Percentiles rank a stretch among this genome's conserved stretches.
Evolutionary conservation across 2,888 invertebrate species (phyloP).

Genomic region (Mimachlamys varia): DNA sequence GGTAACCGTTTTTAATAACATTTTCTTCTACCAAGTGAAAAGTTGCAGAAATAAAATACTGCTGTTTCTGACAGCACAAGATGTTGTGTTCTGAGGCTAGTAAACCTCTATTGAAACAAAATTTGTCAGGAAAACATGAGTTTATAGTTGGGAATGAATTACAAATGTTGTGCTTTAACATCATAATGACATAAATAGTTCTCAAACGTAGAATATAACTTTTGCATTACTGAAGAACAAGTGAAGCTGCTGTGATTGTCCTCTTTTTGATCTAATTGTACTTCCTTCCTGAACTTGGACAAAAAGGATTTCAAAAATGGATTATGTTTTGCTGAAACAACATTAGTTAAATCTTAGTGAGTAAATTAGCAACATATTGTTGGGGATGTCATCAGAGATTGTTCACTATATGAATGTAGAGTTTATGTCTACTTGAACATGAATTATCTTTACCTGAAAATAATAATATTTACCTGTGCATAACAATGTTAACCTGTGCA

Average conservation of each 20-base stretch:
- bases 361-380: background rate
- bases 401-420: background rate
- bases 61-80: background rate
- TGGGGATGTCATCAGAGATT: background rate
- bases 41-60: background rate
- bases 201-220: background rate
- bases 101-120: background rate
- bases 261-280: too few species aligned
- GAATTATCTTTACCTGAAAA: background rate
- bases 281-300: too few species aligned
- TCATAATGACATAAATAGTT: background rate
- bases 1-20: slow-evolving; percentile 15
- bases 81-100: background rate
- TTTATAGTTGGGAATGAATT: background rate
- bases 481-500: too few species aligned
- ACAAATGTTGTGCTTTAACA: background rate
- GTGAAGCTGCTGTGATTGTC: background rate
- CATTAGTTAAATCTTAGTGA: too few species aligned
- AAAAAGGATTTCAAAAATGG: too few species aligned
- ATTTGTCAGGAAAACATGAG: background rate
- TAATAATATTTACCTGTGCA: background rate
- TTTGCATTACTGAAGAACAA: background rate
- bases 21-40: background rate
- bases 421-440: background rate
- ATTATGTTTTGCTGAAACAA: too few species aligned